Conservation (phyloP, 2,113 vertebrate species). For the Parus major region DNA sequence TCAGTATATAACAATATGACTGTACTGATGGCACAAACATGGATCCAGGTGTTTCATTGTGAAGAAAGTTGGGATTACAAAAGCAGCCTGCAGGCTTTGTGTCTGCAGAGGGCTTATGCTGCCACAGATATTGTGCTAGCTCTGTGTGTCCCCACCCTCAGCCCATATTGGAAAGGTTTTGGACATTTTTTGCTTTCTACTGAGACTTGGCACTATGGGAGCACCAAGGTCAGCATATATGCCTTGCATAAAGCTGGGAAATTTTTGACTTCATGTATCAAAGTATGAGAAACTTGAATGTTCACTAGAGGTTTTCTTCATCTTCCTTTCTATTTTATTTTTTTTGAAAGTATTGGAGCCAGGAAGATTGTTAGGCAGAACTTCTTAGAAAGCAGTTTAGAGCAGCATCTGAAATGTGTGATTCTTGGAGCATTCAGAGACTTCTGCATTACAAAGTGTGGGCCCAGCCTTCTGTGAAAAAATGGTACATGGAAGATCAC, state of each 20-base stretch:
- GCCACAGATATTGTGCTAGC: background rate
- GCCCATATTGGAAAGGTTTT: background rate
- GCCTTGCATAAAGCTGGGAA: background rate
- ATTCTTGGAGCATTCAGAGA: constrained; percentile 4
- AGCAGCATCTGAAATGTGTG: background rate
- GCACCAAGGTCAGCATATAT: background rate
- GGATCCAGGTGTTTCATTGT: background rate
- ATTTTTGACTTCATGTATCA: background rate
- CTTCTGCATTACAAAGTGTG: background rate
- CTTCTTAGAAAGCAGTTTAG: background rate
- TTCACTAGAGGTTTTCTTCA: background rate
- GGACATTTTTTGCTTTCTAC: background rate
- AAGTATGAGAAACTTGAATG: background rate
- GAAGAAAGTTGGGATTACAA: background rate
- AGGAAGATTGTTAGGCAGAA: background rate
- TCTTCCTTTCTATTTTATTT: background rate
- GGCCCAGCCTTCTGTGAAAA: background rate
- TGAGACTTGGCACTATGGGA: background rate
- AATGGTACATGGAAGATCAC: background rate
- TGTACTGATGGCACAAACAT: background rate
- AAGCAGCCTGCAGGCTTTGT: background rate
- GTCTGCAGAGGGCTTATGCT: background rate
- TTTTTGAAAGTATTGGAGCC: background rate
- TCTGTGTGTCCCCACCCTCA: background rate
- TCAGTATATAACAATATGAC: background rate